These are phyloP conservation scores for Chionomys nivalis DNA, from an alignment of 2,113 vertebrate genomes.

Conservation along the genomic window DNA sequence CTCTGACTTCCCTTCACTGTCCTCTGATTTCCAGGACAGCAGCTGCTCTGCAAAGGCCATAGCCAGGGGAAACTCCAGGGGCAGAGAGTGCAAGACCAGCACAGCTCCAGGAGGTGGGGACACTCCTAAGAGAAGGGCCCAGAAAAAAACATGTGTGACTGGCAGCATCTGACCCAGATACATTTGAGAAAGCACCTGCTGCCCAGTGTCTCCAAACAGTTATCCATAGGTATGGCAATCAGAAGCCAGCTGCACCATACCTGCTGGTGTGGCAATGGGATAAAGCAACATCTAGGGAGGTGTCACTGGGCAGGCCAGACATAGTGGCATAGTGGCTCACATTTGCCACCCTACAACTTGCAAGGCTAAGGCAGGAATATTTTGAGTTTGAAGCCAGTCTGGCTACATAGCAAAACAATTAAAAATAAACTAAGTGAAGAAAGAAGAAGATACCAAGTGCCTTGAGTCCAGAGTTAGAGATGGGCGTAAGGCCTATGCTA, in stretches of 20 bases:
- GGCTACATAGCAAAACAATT: background rate
- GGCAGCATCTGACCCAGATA: background rate
- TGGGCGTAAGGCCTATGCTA: background rate
- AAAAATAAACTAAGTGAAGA: background rate
- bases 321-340: too few species aligned
- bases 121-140: conserved; percentile 88
- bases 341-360: background rate
- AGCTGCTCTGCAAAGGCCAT: conserved; percentile 98
- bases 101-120: conserved; percentile 96
- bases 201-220: background rate
- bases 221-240: too few species aligned
- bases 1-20: conserved; percentile 90
- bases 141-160: background rate
- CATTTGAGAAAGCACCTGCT: background rate
- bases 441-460: too few species aligned
- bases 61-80: conserved; percentile 96
- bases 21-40: conserved; percentile 93
- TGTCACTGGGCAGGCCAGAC: background rate
- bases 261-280: background rate
- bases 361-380: background rate
- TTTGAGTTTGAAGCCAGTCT: background rate
- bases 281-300: background rate
- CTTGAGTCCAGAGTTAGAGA: background rate
- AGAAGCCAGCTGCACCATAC: background rate
- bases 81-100: conserved; percentile 95